Percentiles rank a stretch among this genome's conserved stretches.
These are phyloP conservation scores for human (Homo sapiens) DNA, from an alignment of 2,113 vertebrate species.

Conservation along the genomic window DNA sequence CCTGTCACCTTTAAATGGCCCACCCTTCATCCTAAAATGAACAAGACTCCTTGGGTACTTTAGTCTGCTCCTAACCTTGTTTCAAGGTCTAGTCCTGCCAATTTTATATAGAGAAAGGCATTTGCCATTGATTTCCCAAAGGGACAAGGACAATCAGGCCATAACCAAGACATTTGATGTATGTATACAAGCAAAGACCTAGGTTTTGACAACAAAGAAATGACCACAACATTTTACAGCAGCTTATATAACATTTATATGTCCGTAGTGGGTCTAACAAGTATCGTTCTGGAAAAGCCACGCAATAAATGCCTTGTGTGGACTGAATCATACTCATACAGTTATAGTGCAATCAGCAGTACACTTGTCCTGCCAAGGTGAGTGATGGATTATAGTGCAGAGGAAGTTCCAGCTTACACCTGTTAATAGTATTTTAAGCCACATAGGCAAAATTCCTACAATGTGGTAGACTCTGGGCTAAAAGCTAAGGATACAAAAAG, in stretches of 20 bases:
- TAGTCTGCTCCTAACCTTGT: background rate
- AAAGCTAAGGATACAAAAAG: background rate
- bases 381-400: background rate
- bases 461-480: background rate
- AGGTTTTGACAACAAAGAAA: background rate
- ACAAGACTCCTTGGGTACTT: background rate
- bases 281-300: background rate
- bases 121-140: background rate
- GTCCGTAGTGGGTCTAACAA: background rate
- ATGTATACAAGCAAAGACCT: background rate
- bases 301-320: background rate
- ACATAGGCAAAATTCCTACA: constrained; percentile 1
- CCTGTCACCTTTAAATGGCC: background rate
- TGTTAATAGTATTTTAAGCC: constrained; percentile 29
- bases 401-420: background rate
- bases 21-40: constrained; percentile 6
- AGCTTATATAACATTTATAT: background rate
- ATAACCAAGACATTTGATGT: background rate
- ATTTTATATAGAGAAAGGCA: background rate
- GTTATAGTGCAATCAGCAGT: background rate
- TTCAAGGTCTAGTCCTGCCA: background rate
- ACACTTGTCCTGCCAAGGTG: background rate
- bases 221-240: background rate
- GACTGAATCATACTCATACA: background rate
- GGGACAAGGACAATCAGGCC: background rate